Evolutionary conservation across 2,113 vertebrate species (phyloP).

Genomic region (Passer montanus): DNA sequence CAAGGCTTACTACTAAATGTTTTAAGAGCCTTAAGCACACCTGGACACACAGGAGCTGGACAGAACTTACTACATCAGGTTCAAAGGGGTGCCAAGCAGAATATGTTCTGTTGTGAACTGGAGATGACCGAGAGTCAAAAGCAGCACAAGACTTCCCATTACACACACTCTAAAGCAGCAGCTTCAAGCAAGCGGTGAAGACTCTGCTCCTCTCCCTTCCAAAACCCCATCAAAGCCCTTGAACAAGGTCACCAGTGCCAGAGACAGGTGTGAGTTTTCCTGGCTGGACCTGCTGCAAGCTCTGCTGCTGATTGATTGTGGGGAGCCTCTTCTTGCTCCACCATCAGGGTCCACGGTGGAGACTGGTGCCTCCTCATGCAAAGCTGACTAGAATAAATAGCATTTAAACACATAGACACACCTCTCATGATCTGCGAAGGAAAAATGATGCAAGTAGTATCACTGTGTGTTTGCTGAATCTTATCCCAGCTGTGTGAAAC

Average conservation of each 20-base stretch:
- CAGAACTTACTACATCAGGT: neutral
- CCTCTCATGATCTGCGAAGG: neutral
- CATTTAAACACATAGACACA: neutral
- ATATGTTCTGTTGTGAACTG: neutral
- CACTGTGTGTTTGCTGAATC: neutral
- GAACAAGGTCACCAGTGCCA: neutral
- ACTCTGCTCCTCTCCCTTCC: neutral
- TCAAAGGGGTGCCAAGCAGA: neutral
- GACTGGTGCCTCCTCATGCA: neutral
- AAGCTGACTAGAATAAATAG: neutral
- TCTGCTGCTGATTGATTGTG: neutral
- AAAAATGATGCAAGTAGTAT: neutral
- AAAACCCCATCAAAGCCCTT: neutral
- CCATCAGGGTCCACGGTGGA: fast-evolving
- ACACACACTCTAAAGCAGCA: neutral
- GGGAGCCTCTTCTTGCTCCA: neutral
- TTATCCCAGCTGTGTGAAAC: neutral
- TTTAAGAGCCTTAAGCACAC: neutral
- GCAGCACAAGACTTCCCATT: neutral
- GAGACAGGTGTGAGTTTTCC: neutral
- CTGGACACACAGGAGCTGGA: neutral
- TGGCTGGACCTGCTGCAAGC: fast-evolving
- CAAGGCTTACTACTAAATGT: neutral
- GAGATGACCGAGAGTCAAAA: neutral
- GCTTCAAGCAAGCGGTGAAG: neutral